Conservation (phyloP, 1,140 invertebrate genomes). For the Eumaeus atala region DNA sequence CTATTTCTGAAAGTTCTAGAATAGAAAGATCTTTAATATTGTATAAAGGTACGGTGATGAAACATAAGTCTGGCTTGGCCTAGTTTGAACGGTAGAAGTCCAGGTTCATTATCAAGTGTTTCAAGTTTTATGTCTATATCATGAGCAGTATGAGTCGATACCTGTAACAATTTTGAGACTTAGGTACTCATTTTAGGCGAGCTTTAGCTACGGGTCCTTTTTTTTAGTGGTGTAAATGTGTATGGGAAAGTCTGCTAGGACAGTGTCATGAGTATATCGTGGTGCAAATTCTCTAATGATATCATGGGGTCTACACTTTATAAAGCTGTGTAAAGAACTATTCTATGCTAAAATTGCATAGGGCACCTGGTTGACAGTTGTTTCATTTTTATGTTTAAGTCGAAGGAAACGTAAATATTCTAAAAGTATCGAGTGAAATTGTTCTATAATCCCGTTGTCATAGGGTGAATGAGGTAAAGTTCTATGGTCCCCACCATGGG, state of each 20-base stretch:
- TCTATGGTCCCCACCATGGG: no score
- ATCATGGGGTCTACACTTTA: constrained; percentile 22
- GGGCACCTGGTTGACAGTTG: constrained; percentile 22
- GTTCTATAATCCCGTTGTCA: constrained; percentile 26
- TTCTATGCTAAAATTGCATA: constrained; percentile 24
- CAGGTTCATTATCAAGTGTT: no score
- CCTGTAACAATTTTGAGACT: constrained; percentile 21
- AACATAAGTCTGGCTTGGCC: no score
- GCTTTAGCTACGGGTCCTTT: no score
- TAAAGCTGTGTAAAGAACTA: constrained; percentile 23
- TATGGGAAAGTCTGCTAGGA: no score
- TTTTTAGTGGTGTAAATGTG: no score
- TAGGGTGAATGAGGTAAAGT: constrained; percentile 25
- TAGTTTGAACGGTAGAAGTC: no score
- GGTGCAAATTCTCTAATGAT: no score
- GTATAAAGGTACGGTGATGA: no score
- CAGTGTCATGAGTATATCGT: no score
- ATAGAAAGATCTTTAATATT: no score
- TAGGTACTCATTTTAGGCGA: constrained; percentile 19
- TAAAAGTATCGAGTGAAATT: constrained; percentile 24
- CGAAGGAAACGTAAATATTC: constrained; percentile 21
- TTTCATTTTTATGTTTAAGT: constrained; percentile 20
- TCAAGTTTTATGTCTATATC: constrained; percentile 22
- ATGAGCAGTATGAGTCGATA: constrained; percentile 25
- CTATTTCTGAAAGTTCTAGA: no score